A percentile compares a stretch with the other conserved stretches of the same genome.
Conservation (phyloP, 2,888 invertebrate genomes). For the Corbicula japonica region DNA sequence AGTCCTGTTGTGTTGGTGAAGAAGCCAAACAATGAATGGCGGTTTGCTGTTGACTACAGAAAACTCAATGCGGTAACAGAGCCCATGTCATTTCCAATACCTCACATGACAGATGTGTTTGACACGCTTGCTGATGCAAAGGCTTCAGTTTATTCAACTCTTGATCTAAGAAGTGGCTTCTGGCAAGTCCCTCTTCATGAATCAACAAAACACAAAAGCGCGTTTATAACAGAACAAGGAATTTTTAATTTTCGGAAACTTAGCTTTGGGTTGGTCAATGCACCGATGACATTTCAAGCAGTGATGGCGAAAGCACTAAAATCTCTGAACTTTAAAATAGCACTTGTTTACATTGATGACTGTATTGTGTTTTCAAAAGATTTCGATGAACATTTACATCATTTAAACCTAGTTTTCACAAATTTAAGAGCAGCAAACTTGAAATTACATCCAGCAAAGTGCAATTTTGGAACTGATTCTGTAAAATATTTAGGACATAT, state of each 20-base stretch:
- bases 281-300: conserved; percentile 39
- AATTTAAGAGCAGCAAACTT: conserved; percentile 42
- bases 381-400: conserved; percentile 45
- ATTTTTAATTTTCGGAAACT: conserved; percentile 42
- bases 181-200: conserved; percentile 46
- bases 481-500: conserved; percentile 58
- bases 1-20: conserved; percentile 50
- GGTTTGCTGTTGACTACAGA: conserved; percentile 38
- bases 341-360: conserved; percentile 61
- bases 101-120: conserved; percentile 35
- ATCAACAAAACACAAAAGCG: conserved; percentile 39
- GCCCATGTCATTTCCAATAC: conserved; percentile 35
- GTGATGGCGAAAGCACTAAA: conserved; percentile 42
- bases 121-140: conserved; percentile 45
- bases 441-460: conserved; percentile 56
- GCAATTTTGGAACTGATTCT: conserved; percentile 37
- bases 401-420: conserved; percentile 42
- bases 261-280: conserved; percentile 53
- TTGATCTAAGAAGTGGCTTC: conserved; percentile 48
- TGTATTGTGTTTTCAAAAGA: conserved; percentile 43
- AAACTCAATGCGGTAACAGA: conserved; percentile 30
- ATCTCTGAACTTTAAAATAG: conserved; percentile 46
- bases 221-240: conserved; percentile 38
- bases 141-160: conserved; percentile 15
- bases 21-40: conserved; percentile 29